Evolutionary conservation across 1,140 invertebrate genomes (phyloP).

Genomic region (Thaumatotibia leucotreta): DNA sequence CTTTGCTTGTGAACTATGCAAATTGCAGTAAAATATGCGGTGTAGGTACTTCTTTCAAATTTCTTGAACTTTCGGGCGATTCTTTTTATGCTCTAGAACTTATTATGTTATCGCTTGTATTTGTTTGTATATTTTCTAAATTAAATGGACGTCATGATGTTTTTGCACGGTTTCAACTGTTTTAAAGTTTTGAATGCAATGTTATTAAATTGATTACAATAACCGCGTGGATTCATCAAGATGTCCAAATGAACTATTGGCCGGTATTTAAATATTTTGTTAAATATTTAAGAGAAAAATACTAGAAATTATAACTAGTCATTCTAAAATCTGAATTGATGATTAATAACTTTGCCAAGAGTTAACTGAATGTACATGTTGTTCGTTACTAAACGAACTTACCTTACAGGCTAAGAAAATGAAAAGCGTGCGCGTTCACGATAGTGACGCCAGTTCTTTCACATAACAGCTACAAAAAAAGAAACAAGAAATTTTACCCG

Average conservation of each 20-base stretch:
- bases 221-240: background rate
- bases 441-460: too few species aligned
- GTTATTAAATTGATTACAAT: too few species aligned
- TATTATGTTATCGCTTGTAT: background rate
- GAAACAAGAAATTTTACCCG: too few species aligned
- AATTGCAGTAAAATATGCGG: slow-evolving; percentile 10
- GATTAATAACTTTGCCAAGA: too few species aligned
- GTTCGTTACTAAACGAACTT: too few species aligned
- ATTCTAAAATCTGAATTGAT: background rate
- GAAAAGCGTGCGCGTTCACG: too few species aligned
- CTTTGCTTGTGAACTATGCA: background rate
- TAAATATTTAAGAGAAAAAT: background rate
- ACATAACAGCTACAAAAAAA: too few species aligned
- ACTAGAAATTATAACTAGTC: too few species aligned
- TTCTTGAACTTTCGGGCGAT: background rate
- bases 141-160: background rate
- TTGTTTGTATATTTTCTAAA: background rate
- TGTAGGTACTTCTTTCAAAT: background rate
- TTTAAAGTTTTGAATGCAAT: too few species aligned
- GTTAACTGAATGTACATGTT: too few species aligned
- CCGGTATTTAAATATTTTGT: background rate
- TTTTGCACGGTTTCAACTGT: too few species aligned
- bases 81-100: background rate
- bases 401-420: too few species aligned
- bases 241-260: background rate